These are phyloP conservation scores for Sinocyclocheilus rhinocerous DNA, from an alignment of 2,113 vertebrate genomes.

Conservation along the genomic window DNA sequence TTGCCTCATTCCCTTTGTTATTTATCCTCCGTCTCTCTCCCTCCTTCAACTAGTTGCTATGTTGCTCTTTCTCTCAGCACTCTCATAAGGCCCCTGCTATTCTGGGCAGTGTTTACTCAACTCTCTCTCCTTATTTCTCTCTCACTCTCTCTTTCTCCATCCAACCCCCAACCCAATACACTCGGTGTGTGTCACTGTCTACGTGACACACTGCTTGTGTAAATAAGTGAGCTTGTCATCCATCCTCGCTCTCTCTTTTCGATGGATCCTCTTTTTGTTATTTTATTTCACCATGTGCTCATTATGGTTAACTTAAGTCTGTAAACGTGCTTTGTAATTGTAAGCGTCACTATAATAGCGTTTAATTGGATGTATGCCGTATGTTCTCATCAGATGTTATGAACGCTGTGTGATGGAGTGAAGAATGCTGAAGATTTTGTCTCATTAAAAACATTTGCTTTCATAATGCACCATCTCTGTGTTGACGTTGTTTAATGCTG, in stretches of 20 bases:
- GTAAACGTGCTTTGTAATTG: background rate
- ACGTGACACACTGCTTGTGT: constrained; percentile 12
- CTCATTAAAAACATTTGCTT: constrained; percentile 23
- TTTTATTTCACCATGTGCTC: background rate
- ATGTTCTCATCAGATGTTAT: constrained; percentile 23
- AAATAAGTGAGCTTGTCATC: constrained; percentile 5
- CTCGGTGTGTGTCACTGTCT: constrained; percentile 11
- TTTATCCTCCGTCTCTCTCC: background rate
- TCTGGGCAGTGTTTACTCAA: constrained; percentile 46
- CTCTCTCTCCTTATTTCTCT: constrained; percentile 13
- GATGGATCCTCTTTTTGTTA: background rate
- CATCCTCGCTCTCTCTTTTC: background rate
- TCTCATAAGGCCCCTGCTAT: constrained; percentile 47
- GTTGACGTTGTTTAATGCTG: background rate
- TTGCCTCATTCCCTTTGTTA: background rate
- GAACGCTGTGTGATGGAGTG: constrained; percentile 12
- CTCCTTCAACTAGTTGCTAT: constrained; percentile 31
- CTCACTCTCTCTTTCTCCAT: background rate
- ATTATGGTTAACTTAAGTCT: background rate
- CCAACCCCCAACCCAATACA: background rate
- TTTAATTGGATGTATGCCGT: background rate
- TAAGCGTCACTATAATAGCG: background rate
- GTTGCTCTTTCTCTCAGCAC: constrained; percentile 47
- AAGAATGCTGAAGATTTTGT: background rate
- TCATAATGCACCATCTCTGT: background rate